Evolutionary conservation across 1,140 invertebrate genomes (phyloP).

Genomic region (Eueides isabella): DNA sequence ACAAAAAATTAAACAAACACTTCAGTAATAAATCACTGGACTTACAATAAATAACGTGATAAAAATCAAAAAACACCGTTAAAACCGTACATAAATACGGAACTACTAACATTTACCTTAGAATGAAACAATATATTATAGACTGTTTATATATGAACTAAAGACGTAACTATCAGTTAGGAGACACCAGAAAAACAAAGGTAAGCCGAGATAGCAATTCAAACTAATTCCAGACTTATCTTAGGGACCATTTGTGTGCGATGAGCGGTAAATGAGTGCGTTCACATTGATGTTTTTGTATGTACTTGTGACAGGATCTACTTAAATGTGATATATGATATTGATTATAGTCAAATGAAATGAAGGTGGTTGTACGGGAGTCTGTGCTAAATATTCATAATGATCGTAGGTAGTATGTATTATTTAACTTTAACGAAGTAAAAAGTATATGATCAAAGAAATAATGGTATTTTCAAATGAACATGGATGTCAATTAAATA

Average conservation of each 20-base stretch:
- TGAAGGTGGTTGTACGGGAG: not conserved
- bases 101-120: not conserved
- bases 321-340: not conserved
- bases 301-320: constrained; percentile 11
- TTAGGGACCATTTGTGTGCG: constrained; percentile 21
- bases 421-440: not conserved
- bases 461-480: no score
- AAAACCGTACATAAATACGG: not conserved
- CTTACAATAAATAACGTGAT: not conserved
- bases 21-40: no score
- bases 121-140: not conserved
- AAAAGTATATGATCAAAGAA: no score
- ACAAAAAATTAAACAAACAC: no score
- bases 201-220: constrained; percentile 16
- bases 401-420: not conserved
- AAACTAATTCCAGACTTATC: constrained; percentile 29
- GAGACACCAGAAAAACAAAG: constrained; percentile 18
- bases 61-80: not conserved
- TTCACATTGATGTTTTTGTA: constrained; percentile 27
- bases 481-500: no score
- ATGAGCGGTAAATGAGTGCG: constrained; percentile 20
- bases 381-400: not conserved
- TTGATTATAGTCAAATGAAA: not conserved
- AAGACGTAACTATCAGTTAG: not conserved
- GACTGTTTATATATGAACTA: not conserved